Conservation (phyloP, 2,888 invertebrate genomes). For the Ypsolopha scabrella region DNA sequence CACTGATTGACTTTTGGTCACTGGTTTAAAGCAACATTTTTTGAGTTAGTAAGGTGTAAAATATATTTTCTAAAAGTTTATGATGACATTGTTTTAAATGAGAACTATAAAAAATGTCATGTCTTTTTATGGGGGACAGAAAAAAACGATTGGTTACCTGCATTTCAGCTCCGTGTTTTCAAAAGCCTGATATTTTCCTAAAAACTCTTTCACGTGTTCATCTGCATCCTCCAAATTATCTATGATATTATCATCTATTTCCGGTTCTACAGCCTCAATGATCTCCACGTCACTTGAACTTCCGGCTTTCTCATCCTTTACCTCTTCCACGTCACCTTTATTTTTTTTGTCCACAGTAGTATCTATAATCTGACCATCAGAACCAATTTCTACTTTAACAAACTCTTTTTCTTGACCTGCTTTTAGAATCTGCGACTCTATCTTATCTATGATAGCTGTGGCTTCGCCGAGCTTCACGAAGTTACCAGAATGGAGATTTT, state of each 20-base stretch:
- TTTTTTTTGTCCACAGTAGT: conserved; percentile 32
- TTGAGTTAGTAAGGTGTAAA: no score
- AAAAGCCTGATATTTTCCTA: conserved; percentile 42
- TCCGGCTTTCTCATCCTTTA: conserved; percentile 24
- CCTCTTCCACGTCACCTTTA: conserved; percentile 24
- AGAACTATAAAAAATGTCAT: no score
- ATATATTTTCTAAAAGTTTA: no score
- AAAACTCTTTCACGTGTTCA: conserved; percentile 52
- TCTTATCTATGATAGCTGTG: conserved; percentile 10
- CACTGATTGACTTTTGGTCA: no score
- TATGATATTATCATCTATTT: conserved; percentile 38
- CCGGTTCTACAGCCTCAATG: conserved; percentile 34
- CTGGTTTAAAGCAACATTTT: no score
- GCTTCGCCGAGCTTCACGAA: conserved; percentile 10
- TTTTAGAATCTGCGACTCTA: conserved; percentile 14
- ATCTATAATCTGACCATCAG: conserved; percentile 52
- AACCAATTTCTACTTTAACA: conserved; percentile 55
- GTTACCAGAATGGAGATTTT: conserved; percentile 13
- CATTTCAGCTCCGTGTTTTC: conserved; percentile 39
- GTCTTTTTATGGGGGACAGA: not conserved
- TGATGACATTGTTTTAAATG: no score
- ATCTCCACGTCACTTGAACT: conserved; percentile 54
- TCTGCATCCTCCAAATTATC: conserved; percentile 58
- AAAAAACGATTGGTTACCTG: conserved; percentile 29
- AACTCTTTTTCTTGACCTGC: conserved; percentile 30